Percentiles rank a stretch among this genome's conserved stretches.
Evolutionary conservation across 2,113 vertebrate species (phyloP).

Genomic region (Furnarius figulus): DNA sequence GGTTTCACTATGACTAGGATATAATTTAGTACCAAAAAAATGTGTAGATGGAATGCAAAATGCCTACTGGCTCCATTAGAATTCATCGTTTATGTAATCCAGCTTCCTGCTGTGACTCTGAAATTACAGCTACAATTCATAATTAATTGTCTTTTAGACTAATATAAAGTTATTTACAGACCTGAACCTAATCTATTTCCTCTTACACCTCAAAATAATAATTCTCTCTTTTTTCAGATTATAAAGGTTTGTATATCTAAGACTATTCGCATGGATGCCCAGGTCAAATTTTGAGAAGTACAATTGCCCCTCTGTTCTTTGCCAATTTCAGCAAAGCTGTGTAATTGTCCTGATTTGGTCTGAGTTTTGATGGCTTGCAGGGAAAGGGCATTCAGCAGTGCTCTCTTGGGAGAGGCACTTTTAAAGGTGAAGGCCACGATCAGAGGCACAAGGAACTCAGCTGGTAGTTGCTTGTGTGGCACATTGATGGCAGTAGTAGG

Average conservation of each 20-base stretch:
- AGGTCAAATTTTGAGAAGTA: constrained; percentile 25
- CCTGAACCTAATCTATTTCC: constrained; percentile 48
- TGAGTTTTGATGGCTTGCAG: background rate
- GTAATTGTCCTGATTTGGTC: background rate
- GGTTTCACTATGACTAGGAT: constrained; percentile 19
- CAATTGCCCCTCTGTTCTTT: constrained; percentile 16
- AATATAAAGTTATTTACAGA: constrained; percentile 67
- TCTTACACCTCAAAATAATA: constrained; percentile 64
- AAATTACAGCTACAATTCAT: constrained; percentile 70
- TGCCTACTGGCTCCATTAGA: constrained; percentile 48
- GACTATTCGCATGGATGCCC: constrained; percentile 2
- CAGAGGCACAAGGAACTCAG: background rate
- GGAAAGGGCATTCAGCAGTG: background rate
- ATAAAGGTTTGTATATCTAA: background rate
- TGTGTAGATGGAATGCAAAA: constrained; percentile 52
- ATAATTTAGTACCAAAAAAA: constrained; percentile 22
- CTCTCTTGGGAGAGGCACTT: background rate
- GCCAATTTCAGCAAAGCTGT: constrained; percentile 2
- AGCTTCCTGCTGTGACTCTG: constrained; percentile 68
- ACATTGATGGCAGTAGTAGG: background rate
- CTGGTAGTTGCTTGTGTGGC: background rate
- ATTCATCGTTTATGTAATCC: constrained; percentile 60
- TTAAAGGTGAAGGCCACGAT: background rate
- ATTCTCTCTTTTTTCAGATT: constrained; percentile 17
- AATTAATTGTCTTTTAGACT: constrained; percentile 71